Evolutionary conservation across 2,113 vertebrate species (phyloP).

Genomic region (Chaetodon trifascialis): DNA sequence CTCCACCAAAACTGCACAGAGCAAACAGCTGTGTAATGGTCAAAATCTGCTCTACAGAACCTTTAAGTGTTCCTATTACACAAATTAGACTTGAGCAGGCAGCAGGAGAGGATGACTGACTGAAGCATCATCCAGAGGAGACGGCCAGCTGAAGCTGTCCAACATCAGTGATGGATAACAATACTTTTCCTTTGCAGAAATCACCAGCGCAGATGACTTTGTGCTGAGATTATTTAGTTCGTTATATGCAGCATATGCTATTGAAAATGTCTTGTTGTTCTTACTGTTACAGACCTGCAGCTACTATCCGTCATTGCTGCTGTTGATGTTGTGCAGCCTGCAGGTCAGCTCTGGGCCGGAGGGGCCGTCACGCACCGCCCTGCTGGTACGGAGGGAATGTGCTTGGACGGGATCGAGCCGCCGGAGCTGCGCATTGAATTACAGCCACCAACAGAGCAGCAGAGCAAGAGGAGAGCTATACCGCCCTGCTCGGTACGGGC

Average conservation of each 20-base stretch:
- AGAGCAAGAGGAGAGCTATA: background rate
- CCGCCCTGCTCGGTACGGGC: background rate
- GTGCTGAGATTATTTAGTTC: background rate
- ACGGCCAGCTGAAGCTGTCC: background rate
- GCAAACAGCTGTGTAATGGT: no score
- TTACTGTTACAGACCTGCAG: background rate
- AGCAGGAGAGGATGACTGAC: background rate
- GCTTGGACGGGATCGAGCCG: conserved; percentile 72
- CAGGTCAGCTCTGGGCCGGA: conserved; percentile 30
- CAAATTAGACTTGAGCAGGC: background rate
- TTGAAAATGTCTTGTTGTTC: no score
- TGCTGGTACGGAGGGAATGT: conserved; percentile 56
- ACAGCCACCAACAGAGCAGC: conserved; percentile 56
- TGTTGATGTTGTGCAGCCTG: conserved; percentile 28
- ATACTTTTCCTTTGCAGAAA: background rate
- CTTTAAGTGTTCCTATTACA: no score
- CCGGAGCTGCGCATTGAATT: conserved; percentile 75
- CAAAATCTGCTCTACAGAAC: no score
- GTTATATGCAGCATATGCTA: background rate
- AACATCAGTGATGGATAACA: background rate
- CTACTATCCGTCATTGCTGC: background rate
- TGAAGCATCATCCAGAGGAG: background rate
- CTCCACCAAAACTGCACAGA: no score
- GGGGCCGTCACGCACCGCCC: conserved; percentile 9
- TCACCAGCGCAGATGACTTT: no score